Base-by-base conservation (phyloP, 2,797 vertebrate species). In the Gastrophryne carolinensis region DNA sequence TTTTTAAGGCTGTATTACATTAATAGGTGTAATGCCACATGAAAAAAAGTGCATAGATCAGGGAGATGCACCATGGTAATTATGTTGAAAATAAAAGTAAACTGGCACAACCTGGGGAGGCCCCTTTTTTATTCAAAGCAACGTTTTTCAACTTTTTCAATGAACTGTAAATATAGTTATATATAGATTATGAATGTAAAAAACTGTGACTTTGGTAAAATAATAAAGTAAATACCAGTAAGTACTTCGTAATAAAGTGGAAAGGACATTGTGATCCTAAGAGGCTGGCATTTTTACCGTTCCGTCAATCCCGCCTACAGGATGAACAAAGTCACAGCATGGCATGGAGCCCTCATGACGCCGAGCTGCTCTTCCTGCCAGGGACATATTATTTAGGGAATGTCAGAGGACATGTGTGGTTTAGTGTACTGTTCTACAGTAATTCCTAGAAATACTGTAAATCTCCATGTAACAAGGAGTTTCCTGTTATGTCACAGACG, bases 371-470 rank as follows among this genome's bases (percentile, higher is more conserved):
- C 17, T 32, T 52, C 19, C 37, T 54, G 44, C 50, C 63, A 62
- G 58, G 37, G 37, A 66, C 50, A 66, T 52, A 44, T 62, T 41
- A 39, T 50, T 74, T 64, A 13, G 52, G 13, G 50, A 49, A 66
- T 47, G 61, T 57, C 41, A 34, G 37, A 65, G 57, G 21, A 52
- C 60, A 71, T 23, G 39, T 57, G 50, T 62, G 47, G 49, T 32
- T 44, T 3, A 49, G 12, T 71, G 67, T 64, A 65, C 58, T 70
- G 67, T 77, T 70, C 67, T 47, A 41, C 49, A 54, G 35, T 27
- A 49, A 65, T 77, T 77, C 75, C 75, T 77, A 77, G 75, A 77
- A 71, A 71, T 72, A 69, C 52, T 69, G 66, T 57, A 64, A 71
- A 65, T 77, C 67, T 71, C 53, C 19, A 7, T 75, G 52, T 70